These are phyloP conservation scores for Catocala nupta DNA, from an alignment of 2,888 invertebrate species.

Conservation along the genomic window DNA sequence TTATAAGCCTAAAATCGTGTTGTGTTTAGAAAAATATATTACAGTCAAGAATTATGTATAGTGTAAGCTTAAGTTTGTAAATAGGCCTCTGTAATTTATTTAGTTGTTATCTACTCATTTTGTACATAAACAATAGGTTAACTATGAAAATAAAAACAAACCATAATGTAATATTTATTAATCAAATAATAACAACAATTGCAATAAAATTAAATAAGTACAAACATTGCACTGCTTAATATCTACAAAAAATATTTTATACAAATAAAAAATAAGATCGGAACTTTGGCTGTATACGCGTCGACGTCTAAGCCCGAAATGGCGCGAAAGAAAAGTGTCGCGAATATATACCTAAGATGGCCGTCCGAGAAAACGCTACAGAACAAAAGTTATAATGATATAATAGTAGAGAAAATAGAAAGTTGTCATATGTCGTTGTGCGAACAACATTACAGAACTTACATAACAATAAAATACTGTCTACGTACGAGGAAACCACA, in stretches of 20 bases:
- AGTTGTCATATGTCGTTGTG: constrained; percentile 48
- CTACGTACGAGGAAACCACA: not conserved
- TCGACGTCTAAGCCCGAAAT: constrained; percentile 49
- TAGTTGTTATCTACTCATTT: constrained; percentile 3
- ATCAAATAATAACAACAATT: not conserved
- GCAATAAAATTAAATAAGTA: constrained; percentile 1
- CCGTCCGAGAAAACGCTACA: constrained; percentile 42
- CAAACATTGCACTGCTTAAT: not conserved
- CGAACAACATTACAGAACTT: constrained; percentile 31
- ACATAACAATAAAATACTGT: not conserved
- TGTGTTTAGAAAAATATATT: constrained; percentile 12
- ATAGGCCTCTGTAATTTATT: constrained; percentile 22
- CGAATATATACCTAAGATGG: constrained; percentile 48
- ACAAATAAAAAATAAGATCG: not conserved
- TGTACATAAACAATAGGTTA: constrained; percentile 25
- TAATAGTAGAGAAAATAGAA: constrained; percentile 59
- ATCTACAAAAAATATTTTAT: constrained; percentile 2
- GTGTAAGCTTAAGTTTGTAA: constrained; percentile 19
- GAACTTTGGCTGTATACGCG: constrained; percentile 25
- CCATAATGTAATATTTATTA: constrained; percentile 43
- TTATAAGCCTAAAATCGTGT: constrained; percentile 1
- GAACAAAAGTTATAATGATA: constrained; percentile 48
- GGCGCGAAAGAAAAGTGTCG: constrained; percentile 50
- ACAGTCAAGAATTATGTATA: constrained; percentile 32
- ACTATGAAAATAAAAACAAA: constrained; percentile 37